Percentiles rank a stretch among this genome's conserved stretches.
phyloP scores from a whole-genome alignment of 2,888 invertebrate genomes.

The Plebejus melissa region DNA sequence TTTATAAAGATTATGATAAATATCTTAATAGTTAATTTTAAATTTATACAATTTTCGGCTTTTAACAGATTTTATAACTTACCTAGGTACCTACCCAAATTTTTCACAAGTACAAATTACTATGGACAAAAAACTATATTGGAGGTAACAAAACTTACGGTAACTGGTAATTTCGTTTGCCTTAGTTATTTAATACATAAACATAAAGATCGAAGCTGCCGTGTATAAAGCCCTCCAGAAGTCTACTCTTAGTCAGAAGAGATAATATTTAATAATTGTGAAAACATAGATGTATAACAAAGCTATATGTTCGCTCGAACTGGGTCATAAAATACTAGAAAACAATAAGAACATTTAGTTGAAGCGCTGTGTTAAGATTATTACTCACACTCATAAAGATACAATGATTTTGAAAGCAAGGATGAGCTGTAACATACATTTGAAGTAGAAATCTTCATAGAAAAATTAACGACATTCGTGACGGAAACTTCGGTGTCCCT shows the following conservation, averaged over 20 bases:
- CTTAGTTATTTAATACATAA: too few species aligned
- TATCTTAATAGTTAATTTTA: background rate
- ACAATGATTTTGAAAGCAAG: constrained; percentile 33
- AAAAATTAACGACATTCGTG: background rate
- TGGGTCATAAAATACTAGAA: constrained; percentile 32
- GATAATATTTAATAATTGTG: background rate
- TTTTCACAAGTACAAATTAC: too few species aligned
- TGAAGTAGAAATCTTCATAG: background rate
- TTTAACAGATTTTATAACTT: too few species aligned
- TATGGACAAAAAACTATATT: too few species aligned
- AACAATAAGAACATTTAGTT: constrained; percentile 45
- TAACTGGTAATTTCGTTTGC: too few species aligned
- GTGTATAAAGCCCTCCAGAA: too few species aligned
- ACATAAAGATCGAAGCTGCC: too few species aligned
- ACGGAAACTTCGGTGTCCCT: background rate
- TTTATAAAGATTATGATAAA: background rate
- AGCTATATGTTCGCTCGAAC: background rate
- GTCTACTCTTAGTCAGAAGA: background rate
- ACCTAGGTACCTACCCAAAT: too few species aligned
- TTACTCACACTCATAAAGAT: constrained; percentile 65
- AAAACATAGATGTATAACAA: background rate
- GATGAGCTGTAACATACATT: background rate
- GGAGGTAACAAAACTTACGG: too few species aligned
- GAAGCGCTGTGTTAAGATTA: constrained; percentile 48
- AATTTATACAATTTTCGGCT: too few species aligned